phyloP scores from a whole-genome alignment of 64 coral and sea anemone genomes.

The Astreopora myriophthalma region DNA sequence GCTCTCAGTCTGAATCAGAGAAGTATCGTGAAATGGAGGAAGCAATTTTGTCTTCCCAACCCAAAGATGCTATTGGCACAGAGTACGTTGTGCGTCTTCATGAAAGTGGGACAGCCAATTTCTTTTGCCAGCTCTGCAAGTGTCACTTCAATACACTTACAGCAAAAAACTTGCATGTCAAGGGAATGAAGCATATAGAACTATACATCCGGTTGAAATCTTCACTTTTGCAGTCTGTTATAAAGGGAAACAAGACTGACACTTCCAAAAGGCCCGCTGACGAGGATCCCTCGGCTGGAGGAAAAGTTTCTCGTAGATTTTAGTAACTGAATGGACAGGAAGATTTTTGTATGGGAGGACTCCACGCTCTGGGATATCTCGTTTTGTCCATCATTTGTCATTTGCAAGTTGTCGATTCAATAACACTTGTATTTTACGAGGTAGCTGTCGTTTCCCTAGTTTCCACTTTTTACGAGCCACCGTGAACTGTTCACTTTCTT shows the following conservation, averaged over 20 bases:
- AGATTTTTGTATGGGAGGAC: neutral
- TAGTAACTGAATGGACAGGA: neutral
- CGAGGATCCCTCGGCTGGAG: neutral
- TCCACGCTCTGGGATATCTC: too few species aligned
- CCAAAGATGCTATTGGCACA: conserved; percentile 74
- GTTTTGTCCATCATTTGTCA: too few species aligned
- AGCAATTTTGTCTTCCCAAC: conserved; percentile 18
- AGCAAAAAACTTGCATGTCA: conserved; percentile 85
- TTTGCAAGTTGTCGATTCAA: too few species aligned
- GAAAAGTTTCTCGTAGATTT: neutral
- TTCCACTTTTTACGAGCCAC: too few species aligned
- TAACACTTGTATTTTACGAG: too few species aligned
- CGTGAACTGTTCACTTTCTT: too few species aligned
- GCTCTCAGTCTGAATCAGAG: neutral
- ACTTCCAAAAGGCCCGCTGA: neutral
- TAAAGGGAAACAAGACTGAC: conserved; percentile 3
- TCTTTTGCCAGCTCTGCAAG: conserved; percentile 83
- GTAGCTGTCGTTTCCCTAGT: too few species aligned
- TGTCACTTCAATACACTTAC: conserved; percentile 83
- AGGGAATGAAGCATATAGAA: conserved; percentile 90
- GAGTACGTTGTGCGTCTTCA: conserved; percentile 69
- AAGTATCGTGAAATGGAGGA: conserved; percentile 38
- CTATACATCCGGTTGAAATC: conserved; percentile 84
- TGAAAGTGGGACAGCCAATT: conserved; percentile 53
- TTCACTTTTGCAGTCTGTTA: conserved; percentile 61